Conservation (phyloP, 2,113 vertebrate species). For the Athene noctua region DNA sequence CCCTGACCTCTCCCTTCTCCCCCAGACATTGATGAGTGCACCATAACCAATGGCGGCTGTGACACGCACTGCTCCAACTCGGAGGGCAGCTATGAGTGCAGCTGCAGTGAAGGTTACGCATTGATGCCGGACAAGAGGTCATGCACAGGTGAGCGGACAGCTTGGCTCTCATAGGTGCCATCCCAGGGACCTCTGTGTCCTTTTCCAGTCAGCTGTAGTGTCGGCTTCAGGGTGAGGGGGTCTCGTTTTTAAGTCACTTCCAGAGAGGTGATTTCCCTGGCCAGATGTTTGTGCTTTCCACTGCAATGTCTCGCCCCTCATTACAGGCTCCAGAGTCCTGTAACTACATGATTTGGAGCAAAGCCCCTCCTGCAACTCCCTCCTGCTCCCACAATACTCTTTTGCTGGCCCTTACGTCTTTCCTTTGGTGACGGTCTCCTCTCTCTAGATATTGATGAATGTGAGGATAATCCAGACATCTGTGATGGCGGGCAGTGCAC, state of each 20-base stretch:
- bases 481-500: constrained; percentile 91
- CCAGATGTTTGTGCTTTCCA: neutral
- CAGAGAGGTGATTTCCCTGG: neutral
- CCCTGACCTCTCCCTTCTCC: neutral
- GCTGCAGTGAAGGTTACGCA: constrained; percentile 87
- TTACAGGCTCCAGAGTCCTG: neutral
- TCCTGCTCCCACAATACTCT: neutral
- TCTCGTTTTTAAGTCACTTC: neutral
- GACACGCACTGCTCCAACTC: constrained; percentile 89
- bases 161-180: accelerated
- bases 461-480: constrained; percentile 86
- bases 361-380: neutral
- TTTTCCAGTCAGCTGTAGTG: accelerated
- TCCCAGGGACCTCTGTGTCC: neutral
- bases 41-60: constrained; percentile 88
- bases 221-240: neutral
- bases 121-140: constrained; percentile 88
- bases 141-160: constrained; percentile 78
- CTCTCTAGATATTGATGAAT: constrained; percentile 68
- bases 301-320: accelerated
- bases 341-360: accelerated
- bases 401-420: neutral
- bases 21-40: constrained; percentile 69
- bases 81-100: constrained; percentile 90
- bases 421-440: neutral